These are phyloP conservation scores for Odontocolon sp. DNA, from an alignment of 2,888 invertebrate genomes.

Conservation along the genomic window DNA sequence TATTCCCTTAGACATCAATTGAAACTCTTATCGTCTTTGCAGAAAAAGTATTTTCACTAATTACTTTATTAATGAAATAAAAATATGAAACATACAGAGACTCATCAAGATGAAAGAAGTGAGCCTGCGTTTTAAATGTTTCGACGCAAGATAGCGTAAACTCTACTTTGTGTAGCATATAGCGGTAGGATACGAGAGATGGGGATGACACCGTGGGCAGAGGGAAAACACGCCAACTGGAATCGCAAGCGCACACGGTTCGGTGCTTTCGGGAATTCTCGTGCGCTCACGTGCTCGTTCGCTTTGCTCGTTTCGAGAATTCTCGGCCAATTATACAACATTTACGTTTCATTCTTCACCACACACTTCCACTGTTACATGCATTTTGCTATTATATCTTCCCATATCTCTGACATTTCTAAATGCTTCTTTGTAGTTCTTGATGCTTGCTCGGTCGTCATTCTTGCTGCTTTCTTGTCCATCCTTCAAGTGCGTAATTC, in stretches of 20 bases:
- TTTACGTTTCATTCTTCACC: slow-evolving; percentile 68
- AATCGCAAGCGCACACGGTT: slow-evolving; percentile 72
- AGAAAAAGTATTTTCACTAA: too few species aligned
- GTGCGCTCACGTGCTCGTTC: slow-evolving; percentile 36
- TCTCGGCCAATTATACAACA: slow-evolving; percentile 76
- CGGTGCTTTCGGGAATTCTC: slow-evolving; percentile 65
- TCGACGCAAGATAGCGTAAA: slow-evolving; percentile 59
- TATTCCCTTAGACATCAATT: too few species aligned
- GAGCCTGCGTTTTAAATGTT: slow-evolving; percentile 49
- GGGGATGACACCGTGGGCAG: slow-evolving; percentile 62
- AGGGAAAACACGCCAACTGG: slow-evolving; percentile 72
- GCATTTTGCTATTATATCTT: slow-evolving; percentile 15
- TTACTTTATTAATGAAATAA: too few species aligned
- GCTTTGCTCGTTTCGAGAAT: slow-evolving; percentile 72
- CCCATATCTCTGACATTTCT: slow-evolving; percentile 8
- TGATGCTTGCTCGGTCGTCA: too few species aligned
- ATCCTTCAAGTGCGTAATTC: too few species aligned
- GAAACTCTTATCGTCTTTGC: too few species aligned
- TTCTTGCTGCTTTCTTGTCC: too few species aligned
- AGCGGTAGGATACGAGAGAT: background rate
- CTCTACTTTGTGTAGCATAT: slow-evolving; percentile 6
- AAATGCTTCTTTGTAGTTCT: too few species aligned
- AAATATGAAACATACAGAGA: slow-evolving; percentile 48
- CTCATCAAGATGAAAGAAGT: slow-evolving; percentile 31
- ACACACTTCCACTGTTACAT: slow-evolving; percentile 29